Conservation (phyloP, 2,888 invertebrate species). For the Drosophila pullipes region DNA sequence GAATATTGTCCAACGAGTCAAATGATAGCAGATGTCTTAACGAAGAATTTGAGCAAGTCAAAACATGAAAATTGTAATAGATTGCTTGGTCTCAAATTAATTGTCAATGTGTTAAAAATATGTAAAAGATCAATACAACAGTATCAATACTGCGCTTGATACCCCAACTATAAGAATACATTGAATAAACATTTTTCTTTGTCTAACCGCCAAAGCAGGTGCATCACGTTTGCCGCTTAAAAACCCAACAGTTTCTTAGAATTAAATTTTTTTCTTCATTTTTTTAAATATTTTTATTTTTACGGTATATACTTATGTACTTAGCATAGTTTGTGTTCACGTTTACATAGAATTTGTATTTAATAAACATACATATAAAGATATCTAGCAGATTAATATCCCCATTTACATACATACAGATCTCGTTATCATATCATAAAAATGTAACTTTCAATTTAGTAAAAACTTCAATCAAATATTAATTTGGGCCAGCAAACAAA, state of each 20-base stretch:
- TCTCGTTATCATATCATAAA: slow-evolving; percentile 41
- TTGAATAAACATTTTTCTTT: neutral
- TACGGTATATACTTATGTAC: slow-evolving; percentile 46
- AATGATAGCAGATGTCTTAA: no score
- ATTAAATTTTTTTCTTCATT: neutral
- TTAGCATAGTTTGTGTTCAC: slow-evolving; percentile 72
- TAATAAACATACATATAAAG: slow-evolving; percentile 41
- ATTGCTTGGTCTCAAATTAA: neutral
- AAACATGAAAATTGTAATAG: neutral
- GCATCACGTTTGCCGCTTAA: neutral
- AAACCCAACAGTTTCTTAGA: neutral
- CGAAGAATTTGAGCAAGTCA: no score
- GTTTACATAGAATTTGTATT: slow-evolving; percentile 68
- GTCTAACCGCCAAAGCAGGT: neutral
- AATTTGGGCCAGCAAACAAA: slow-evolving; percentile 23
- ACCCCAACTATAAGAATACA: neutral
- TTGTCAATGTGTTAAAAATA: neutral
- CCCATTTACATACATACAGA: slow-evolving; percentile 64
- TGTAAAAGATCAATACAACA: no score
- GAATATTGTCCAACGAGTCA: neutral
- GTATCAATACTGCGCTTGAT: neutral
- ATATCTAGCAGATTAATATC: slow-evolving; percentile 69
- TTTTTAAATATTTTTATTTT: slow-evolving; percentile 25
- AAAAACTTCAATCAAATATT: slow-evolving; percentile 5
- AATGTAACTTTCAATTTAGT: slow-evolving; percentile 16